Base-by-base conservation (phyloP, 2,888 invertebrate species). In the Zaprionus lineosus region DNA sequence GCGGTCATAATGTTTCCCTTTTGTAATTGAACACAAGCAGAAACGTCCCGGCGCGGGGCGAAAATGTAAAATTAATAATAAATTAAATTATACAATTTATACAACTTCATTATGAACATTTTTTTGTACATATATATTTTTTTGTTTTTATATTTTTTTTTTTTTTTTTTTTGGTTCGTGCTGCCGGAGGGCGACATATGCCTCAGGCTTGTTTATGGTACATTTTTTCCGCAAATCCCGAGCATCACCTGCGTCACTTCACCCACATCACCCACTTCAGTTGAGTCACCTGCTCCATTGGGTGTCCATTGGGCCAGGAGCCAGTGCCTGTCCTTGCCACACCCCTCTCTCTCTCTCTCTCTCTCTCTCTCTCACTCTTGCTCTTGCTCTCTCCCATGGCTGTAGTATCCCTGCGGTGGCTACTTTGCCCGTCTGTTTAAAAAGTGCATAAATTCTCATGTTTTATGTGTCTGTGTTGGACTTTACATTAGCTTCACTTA, bases 381-480 rank as follows among this genome's bases (percentile, higher is more conserved):
- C n/a, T n/a, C n/a, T n/a, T n/a, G n/a, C n/a, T n/a, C n/a, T n/a
- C n/a, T n/a, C n/a, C n/a, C n/a, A n/a, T n/a, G n/a, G 31, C 44
- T 47, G 60, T 37, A 47, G 29, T 40, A 36, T 57, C 57, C 70
- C 58, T 59, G 58, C 53, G 72, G 79, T 60, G 57, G 65, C 79
- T 57, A 65, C 72, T 74, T 59, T 57, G 37, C 61, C 56, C 28
- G 50, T 65, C 63, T 58, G 48, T 65, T 57, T 53, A 68, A 72
- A 68, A 76, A 76, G 69, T 69, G 78, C 78, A 81, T 81, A 81
- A 81, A 81, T 81, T 81, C 62, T 69, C 66, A 71, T 84, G 84
- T 83, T 83, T 84, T 74, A 75, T 83, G 71, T 74, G 69, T 84
- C 72, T 84, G 67, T 40, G 69, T 60, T 64, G 84, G 77, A 74